Percentiles rank a stretch among this genome's conserved stretches.
Conservation (phyloP, 1,140 invertebrate species). For the Saccostrea cuccullata region DNA sequence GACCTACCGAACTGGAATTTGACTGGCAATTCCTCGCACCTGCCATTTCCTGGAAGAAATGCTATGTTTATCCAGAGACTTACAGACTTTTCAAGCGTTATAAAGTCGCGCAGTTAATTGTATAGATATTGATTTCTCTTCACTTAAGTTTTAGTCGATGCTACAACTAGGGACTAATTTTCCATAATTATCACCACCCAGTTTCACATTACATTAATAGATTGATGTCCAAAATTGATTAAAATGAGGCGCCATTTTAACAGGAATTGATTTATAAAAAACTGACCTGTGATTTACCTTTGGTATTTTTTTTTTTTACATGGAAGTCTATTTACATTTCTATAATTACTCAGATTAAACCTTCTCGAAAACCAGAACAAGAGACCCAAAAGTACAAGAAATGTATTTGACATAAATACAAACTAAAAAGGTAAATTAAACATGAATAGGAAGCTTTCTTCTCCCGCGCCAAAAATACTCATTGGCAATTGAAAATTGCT, state of each 20-base stretch:
- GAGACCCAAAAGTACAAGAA: too few species aligned
- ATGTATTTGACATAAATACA: too few species aligned
- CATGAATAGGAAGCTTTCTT: too few species aligned
- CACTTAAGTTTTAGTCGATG: conserved; percentile 11
- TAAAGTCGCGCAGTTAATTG: neutral
- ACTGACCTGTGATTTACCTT: too few species aligned
- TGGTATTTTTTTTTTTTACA: too few species aligned
- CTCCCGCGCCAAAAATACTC: too few species aligned
- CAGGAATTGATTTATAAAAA: too few species aligned
- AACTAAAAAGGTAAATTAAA: too few species aligned
- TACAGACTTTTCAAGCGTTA: neutral
- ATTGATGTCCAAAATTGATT: neutral
- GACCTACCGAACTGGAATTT: neutral
- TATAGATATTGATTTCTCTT: neutral
- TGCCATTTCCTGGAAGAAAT: neutral
- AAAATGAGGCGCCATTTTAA: neutral
- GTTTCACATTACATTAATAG: neutral
- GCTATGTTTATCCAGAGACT: neutral
- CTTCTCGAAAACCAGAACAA: too few species aligned
- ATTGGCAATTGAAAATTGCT: too few species aligned
- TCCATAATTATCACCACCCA: neutral
- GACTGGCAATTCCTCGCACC: neutral
- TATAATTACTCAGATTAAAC: too few species aligned
- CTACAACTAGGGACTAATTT: neutral
- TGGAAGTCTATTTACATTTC: too few species aligned